These are phyloP conservation scores for Drosophila affinis DNA, from an alignment of 2,888 invertebrate genomes.

Conservation along the genomic window DNA sequence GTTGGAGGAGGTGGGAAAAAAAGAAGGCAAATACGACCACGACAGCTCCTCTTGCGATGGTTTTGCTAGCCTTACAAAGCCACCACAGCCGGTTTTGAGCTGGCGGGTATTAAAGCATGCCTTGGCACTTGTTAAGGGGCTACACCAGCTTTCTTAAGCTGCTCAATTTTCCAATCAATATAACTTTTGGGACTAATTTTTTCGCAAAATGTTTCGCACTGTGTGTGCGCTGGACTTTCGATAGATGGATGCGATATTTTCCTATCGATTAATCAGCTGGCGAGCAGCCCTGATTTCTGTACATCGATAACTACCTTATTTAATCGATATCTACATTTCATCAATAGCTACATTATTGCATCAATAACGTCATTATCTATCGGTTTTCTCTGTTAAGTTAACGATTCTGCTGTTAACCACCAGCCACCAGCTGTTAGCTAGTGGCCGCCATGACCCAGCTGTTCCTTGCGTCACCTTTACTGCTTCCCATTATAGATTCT, in stretches of 20 bases:
- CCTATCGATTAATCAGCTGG: conserved; percentile 32
- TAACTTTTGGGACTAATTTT: conserved; percentile 59
- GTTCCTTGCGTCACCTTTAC: conserved; percentile 23
- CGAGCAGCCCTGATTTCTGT: conserved; percentile 10
- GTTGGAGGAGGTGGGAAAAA: conserved; percentile 43
- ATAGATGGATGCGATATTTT: conserved; percentile 27
- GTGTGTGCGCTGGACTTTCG: conserved; percentile 60
- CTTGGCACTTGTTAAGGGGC: conserved; percentile 35
- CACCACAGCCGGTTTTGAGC: conserved; percentile 38
- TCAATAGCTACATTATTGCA: too few relatives aligned
- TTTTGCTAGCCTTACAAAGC: conserved; percentile 39
- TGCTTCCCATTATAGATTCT: conserved; percentile 3
- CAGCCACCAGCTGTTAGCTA: too few relatives aligned
- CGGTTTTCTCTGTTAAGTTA: too few relatives aligned
- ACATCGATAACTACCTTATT: too few relatives aligned
- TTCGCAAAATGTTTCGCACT: conserved; percentile 75
- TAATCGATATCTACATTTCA: too few relatives aligned
- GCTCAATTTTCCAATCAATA: conserved; percentile 59
- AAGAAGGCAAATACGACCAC: conserved; percentile 51
- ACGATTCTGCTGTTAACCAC: too few relatives aligned
- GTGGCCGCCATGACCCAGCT: too few relatives aligned
- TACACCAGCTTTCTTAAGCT: conserved; percentile 24
- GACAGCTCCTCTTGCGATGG: conserved; percentile 31
- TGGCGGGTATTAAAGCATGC: conserved; percentile 45
- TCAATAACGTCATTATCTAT: too few relatives aligned